Evolutionary conservation across 2,888 invertebrate genomes (phyloP), one percentile per base, ranked within the genome.

Genomic region (Antitype chi): DNA sequence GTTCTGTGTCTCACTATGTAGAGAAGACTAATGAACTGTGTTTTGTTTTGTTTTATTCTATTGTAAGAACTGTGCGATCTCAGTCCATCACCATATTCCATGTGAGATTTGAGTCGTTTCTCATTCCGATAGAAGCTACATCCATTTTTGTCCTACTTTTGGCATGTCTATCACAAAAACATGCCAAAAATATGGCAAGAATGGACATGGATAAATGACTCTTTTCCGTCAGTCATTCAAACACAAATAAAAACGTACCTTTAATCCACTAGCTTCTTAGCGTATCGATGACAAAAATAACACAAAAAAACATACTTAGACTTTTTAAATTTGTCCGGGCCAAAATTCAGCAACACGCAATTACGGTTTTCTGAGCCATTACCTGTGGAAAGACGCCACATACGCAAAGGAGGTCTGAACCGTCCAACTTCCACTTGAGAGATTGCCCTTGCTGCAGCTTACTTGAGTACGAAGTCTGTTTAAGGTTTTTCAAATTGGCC

Each of bases 1-100:
- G 25, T 32, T 70, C 32, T 13, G 28, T 60, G 69, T 70, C 23
- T 32, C 13, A 64, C 20, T 60, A 59, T n/a, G 59, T 66, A 43
- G 28, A 28, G 32, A 76, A 25, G 60, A 66, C 62, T 76, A 62
- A 77, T 77, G 55, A 62, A 62, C 67, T 20, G 67, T 59, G 28
- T 76, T 60, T 77, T 25, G 47, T 55, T 74, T 15, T 64, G 23
- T 64, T 63, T 63, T 75, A n/a, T 8, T 25, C 8, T 52, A 38
- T 49, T 59, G 59, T 23, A 23, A 6, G 9, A 52, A 23, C 5
- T 23, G 28, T 23, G 28, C 15, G 49, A 66, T 64, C 20, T 38
- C 3, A 38, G 38, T 38, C 38, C 38, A 38, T 38, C 38, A 38
- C 38, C 5, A 38, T 38, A 38, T 0, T 38, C 6, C 38, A 38